Percentiles rank a stretch among this genome's conserved stretches.
These are phyloP conservation scores for Seriola quinqueradiata DNA, from an alignment of 2,113 vertebrate species.

Conservation along the genomic window DNA sequence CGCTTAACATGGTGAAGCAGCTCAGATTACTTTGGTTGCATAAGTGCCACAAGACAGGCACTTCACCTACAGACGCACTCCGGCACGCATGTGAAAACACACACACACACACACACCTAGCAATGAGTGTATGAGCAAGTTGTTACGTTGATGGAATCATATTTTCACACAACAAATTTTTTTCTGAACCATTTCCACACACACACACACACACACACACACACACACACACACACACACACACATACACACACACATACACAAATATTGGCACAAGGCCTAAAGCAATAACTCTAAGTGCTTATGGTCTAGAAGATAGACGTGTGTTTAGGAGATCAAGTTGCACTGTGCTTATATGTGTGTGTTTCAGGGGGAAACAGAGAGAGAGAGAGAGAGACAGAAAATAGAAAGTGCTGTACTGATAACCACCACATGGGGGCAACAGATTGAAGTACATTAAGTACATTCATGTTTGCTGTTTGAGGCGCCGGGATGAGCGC, in stretches of 20 bases:
- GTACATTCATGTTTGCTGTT: slow-evolving; percentile 33
- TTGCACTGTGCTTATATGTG: slow-evolving; percentile 18
- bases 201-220: slow-evolving; percentile 20
- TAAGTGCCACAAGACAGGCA: slow-evolving; percentile 34
- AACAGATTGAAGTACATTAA: slow-evolving; percentile 70
- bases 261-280: slow-evolving; percentile 46
- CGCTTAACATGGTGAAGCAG: slow-evolving; percentile 24
- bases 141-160: slow-evolving; percentile 9
- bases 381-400: neutral
- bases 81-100: slow-evolving; percentile 9
- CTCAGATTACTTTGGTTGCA: slow-evolving; percentile 60
- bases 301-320: slow-evolving; percentile 35
- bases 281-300: slow-evolving; percentile 40
- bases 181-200: neutral
- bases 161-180: slow-evolving; percentile 1
- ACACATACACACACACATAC: slow-evolving; percentile 33
- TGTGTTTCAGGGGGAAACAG: neutral
- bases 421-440: slow-evolving; percentile 75
- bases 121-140: slow-evolving; percentile 19
- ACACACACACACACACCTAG: neutral
- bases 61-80: slow-evolving; percentile 8
- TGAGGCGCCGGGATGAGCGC: slow-evolving; percentile 53
- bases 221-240: slow-evolving; percentile 39
- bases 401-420: slow-evolving; percentile 38
- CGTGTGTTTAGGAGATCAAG: slow-evolving; percentile 41